Base-by-base conservation (phyloP, 2,113 vertebrate species). In the Ceuthmochares aereus region DNA sequence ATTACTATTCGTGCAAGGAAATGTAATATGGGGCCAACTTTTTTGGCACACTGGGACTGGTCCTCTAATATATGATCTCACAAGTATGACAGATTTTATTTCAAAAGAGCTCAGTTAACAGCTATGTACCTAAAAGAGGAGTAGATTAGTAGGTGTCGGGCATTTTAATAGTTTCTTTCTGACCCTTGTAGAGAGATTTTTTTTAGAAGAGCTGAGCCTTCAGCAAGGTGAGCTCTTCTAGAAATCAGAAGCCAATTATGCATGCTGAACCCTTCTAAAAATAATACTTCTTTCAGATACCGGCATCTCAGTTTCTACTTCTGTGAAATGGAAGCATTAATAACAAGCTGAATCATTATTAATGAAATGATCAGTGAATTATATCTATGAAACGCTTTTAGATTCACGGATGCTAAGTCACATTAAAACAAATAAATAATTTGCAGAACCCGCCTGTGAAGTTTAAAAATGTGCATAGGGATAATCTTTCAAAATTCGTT, bases 101-200 rank as follows among this genome's bases (percentile, higher is more conserved):
- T 96, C 88, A 95, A 76, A 91, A 79, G 68, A 90, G 52, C 83
- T 96, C 85, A 75, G 77, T 92, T 96, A 88, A 92, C 12, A 80
- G 79, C 84, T 68, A 78, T 67, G 6, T 55, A 84, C 68, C 76
- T 81, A 78, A 83, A 94, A 47, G 69, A 96, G 64, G 55, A 68
- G 79, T 55, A 84, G 82, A 89, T 96, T 94, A 94, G 90, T 87
- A 89, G 80, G 79, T 94, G 90, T 90, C 14, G 6, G 76, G 77
- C 73, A 93, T 70, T 92, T 95, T 91, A 78, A 78, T 75, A 72
- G 80, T 84, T 93, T 80, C 72, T 90, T 91, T 93, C 68, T 92
- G 90, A 94, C 72, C 88, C 73, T 80, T 88, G 55, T 47, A 83
- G 82, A 73, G 70, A 83, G 66, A 34, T 26, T 84, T 89, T 89